Conservation (phyloP, 2,797 vertebrate genomes). For the Crocodylus rhombifer region DNA sequence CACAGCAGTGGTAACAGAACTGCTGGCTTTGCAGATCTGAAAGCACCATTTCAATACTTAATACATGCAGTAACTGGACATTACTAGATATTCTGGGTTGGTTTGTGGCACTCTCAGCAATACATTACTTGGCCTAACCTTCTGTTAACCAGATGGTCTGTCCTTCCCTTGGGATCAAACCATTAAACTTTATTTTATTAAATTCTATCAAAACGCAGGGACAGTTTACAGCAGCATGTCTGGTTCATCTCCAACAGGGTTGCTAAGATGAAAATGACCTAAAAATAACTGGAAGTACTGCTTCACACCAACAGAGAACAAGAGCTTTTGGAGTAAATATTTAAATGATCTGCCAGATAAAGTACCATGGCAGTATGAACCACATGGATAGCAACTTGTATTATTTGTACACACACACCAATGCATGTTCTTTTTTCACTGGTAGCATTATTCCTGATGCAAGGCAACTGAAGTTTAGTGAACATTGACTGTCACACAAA, state of each 20-base stretch:
- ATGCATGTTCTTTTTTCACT: not conserved
- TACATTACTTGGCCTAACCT: slow-evolving; percentile 73
- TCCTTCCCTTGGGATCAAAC: slow-evolving; percentile 74
- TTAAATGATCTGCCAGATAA: slow-evolving; percentile 80
- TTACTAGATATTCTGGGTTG: slow-evolving; percentile 63
- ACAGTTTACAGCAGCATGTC: slow-evolving; percentile 69
- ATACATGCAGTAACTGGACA: slow-evolving; percentile 77
- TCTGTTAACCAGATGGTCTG: slow-evolving; percentile 82
- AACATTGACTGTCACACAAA: not conserved
- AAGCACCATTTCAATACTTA: slow-evolving; percentile 90
- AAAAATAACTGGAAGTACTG: slow-evolving; percentile 81
- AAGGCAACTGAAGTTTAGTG: not conserved
- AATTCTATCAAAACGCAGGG: slow-evolving; percentile 75
- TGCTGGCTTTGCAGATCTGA: slow-evolving; percentile 88
- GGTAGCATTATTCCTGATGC: slow-evolving; percentile 1
- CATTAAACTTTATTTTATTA: slow-evolving; percentile 80
- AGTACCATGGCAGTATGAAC: slow-evolving; percentile 63
- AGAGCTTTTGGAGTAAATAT: slow-evolving; percentile 80
- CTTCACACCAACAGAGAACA: slow-evolving; percentile 81
- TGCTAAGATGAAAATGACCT: slow-evolving; percentile 81
- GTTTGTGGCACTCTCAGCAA: slow-evolving; percentile 66
- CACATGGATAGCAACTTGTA: slow-evolving; percentile 65
- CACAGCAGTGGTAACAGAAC: slow-evolving; percentile 93
- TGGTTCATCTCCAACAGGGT: slow-evolving; percentile 79
- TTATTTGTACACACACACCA: slow-evolving; percentile 30